A percentile compares a stretch with the other conserved stretches of the same genome.
Conservation (phyloP, 2,113 vertebrate species). For the Caranx melampygus region DNA sequence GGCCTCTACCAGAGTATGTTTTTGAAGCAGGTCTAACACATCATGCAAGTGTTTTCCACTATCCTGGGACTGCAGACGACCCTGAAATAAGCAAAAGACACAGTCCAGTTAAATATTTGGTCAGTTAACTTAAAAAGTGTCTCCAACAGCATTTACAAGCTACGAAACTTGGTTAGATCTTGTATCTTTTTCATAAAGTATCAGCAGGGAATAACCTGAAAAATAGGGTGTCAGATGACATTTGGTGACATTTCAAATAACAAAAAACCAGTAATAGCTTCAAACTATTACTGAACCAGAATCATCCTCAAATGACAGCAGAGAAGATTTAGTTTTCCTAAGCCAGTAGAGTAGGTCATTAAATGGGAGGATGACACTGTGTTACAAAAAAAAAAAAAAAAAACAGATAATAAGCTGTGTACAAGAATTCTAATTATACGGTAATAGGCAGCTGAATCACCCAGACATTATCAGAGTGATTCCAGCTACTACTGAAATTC, state of each 20-base stretch:
- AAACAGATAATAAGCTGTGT: neutral
- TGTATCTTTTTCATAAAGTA: neutral
- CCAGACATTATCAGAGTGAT: neutral
- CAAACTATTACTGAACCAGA: conserved; percentile 12
- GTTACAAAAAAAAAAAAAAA: neutral
- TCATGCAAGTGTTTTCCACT: conserved; percentile 93
- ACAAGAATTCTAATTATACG: conserved; percentile 18
- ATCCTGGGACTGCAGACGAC: conserved; percentile 91
- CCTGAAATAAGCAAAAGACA: conserved; percentile 75
- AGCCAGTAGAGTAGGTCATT: neutral
- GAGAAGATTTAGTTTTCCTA: neutral
- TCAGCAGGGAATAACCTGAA: neutral
- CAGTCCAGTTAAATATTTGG: conserved; percentile 1
- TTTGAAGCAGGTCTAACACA: conserved; percentile 93
- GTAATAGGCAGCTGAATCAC: neutral
- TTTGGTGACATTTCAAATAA: neutral
- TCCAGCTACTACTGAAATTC: neutral
- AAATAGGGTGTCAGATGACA: too few relatives aligned
- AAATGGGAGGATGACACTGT: conserved; percentile 7
- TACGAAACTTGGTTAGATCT: neutral
- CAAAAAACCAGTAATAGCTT: conserved; percentile 2
- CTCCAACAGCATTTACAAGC: neutral
- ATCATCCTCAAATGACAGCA: neutral
- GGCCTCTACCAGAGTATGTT: conserved; percentile 92
- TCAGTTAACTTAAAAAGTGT: neutral